Percentiles rank a stretch among this genome's conserved stretches.
phyloP scores from a whole-genome alignment of 2,888 invertebrate species.

The Rhagonycha fulva region DNA sequence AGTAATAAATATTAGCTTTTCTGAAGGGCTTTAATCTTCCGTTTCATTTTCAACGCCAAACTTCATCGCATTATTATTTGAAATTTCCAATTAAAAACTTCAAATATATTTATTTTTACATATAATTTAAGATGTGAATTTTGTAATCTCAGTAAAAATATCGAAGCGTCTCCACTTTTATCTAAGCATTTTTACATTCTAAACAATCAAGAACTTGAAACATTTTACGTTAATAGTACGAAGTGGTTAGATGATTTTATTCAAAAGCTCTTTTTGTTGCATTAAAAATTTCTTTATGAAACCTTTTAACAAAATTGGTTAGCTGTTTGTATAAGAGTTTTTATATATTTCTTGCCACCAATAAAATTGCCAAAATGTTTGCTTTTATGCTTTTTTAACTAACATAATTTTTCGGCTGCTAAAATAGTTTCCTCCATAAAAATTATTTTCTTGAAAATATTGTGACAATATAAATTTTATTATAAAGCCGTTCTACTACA shows the following conservation, averaged over 20 bases:
- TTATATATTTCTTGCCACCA: not conserved
- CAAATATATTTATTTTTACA: not conserved
- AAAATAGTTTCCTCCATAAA: not conserved
- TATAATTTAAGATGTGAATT: not conserved
- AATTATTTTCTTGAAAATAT: not conserved
- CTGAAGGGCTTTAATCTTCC: slow-evolving; percentile 8
- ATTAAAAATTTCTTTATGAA: not conserved
- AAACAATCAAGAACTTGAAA: not conserved
- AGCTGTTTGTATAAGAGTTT: not conserved
- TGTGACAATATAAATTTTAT: too few relatives aligned
- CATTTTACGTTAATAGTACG: not conserved
- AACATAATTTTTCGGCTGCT: not conserved
- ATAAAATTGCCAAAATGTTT: not conserved
- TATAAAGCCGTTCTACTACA: too few relatives aligned
- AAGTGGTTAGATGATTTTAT: not conserved
- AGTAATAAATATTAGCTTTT: slow-evolving; percentile 26
- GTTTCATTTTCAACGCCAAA: not conserved
- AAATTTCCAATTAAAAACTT: not conserved
- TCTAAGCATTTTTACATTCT: not conserved
- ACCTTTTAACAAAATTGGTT: not conserved
- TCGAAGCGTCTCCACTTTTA: not conserved
- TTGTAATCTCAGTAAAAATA: not conserved
- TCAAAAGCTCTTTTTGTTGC: not conserved
- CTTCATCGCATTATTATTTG: not conserved
- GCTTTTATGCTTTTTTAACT: not conserved